Evolutionary conservation across 2,113 vertebrate species (phyloP).

Genomic region (Rhinolophus sinicus): DNA sequence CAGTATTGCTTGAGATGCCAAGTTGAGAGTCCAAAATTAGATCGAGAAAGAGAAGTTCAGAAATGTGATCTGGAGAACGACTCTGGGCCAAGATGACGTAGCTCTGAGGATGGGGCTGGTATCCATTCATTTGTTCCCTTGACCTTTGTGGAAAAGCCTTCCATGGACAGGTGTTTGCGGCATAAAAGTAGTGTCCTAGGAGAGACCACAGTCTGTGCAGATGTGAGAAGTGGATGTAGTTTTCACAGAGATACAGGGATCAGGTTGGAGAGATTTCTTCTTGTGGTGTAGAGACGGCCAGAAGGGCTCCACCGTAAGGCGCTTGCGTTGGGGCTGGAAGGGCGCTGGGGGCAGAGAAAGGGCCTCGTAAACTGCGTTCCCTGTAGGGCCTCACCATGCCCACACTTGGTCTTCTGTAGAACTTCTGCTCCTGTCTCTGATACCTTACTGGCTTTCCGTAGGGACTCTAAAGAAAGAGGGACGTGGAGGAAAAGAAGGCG

Average conservation of each 20-base stretch:
- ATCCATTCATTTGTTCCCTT: background rate
- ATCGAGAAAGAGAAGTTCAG: background rate
- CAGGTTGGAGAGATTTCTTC: too few relatives aligned
- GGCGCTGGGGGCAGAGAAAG: background rate
- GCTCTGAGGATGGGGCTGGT: background rate
- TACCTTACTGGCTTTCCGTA: background rate
- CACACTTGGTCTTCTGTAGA: accelerated
- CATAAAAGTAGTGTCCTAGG: background rate
- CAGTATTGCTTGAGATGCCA: background rate
- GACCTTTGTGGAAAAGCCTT: background rate
- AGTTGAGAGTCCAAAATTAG: background rate
- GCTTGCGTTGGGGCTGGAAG: background rate
- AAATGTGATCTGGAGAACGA: background rate
- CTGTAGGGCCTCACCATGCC: background rate
- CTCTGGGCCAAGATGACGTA: background rate
- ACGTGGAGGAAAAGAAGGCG: background rate
- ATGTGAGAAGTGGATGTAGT: background rate
- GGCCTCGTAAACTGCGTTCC: background rate
- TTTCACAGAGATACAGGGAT: background rate
- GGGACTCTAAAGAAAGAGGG: background rate
- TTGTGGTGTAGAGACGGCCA: too few relatives aligned
- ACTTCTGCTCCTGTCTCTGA: background rate
- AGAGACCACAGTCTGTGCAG: background rate
- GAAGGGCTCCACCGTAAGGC: too few relatives aligned
- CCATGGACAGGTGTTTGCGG: background rate